phyloP scores from a whole-genome alignment of 2,888 invertebrate genomes.

The Drosophila antonietae region DNA sequence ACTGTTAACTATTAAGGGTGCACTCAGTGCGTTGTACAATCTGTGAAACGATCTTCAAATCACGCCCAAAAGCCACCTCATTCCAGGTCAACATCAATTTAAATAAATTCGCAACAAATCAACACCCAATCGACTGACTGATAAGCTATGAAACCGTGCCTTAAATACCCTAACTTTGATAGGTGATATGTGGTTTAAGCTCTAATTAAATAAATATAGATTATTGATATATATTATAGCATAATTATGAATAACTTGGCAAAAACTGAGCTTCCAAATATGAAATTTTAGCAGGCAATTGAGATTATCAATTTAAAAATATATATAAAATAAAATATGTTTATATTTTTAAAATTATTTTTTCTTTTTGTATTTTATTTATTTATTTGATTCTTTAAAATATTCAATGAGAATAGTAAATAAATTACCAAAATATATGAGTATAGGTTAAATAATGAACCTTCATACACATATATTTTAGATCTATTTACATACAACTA shows the following conservation, averaged over 20 bases:
- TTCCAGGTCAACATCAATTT: constrained; percentile 36
- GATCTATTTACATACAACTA: background rate
- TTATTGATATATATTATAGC: too few species aligned
- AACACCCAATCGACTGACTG: background rate
- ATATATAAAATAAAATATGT: too few species aligned
- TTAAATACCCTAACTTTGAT: constrained; percentile 10
- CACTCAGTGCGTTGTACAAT: constrained; percentile 26
- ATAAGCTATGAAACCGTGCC: background rate
- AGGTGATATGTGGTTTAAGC: too few species aligned
- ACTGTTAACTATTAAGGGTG: constrained; percentile 45
- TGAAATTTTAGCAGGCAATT: background rate
- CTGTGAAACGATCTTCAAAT: constrained; percentile 40
- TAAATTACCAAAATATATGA: too few species aligned
- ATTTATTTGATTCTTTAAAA: too few species aligned
- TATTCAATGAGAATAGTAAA: too few species aligned
- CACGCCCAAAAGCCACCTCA: constrained; percentile 26
- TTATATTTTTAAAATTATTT: too few species aligned
- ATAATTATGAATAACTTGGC: background rate
- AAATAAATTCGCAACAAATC: constrained; percentile 16
- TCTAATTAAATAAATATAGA: too few species aligned
- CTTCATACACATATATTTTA: too few species aligned
- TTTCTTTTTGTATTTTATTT: too few species aligned
- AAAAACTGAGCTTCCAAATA: background rate
- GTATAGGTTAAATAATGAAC: too few species aligned
- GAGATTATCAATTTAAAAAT: too few species aligned